Evolutionary conservation across 1,140 invertebrate species (phyloP), one percentile per base, ranked within the genome.

Genomic region (Nasonia vitripennis): DNA sequence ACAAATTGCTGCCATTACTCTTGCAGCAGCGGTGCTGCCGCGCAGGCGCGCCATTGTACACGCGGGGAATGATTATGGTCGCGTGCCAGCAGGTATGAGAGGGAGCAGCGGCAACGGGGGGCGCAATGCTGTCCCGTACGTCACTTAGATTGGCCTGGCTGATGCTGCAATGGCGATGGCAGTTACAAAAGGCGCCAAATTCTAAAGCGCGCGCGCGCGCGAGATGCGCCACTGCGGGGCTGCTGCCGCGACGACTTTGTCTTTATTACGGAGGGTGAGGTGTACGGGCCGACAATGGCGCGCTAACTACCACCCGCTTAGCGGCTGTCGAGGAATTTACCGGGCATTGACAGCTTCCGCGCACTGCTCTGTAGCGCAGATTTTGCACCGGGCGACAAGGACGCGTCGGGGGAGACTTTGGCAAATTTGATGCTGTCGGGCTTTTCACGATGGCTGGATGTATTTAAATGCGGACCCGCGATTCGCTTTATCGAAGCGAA

Each of bases 1-100:
- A 92, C 91, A 92, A 92, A 92, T 91, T 92, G 89, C 91, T 71
- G 88, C 90, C 91, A 92, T 91, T 91, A 91, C 90, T 92, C 91
- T 91, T 91, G 88, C 88, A 88, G 90, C 91, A 89, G 34, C 34
- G 34, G 89, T 91, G 91, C 91, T 89, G 89, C 90, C 88, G 89
- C 90, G 91, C 90, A 89, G 87, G 89, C 89, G 88, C 89, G 86
- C 55, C 73, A 75, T 75, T 75, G 73, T 75, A 37, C 27, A 75
- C 37, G 37, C 51, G 78, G 55, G 55, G 55, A 80, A 80, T 80
- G 78, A 80, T 80, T 80, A 68, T 48, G 78, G 78, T 80, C 55
- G 55, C 62, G 31, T 23, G 34, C 62, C 62, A 62, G 23, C 70
- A 71, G 70, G 70, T 71, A 71, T 71, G 70, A 71, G 70, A 1